Evolutionary conservation across 1,140 invertebrate species (phyloP).

Genomic region (Tetramorium alpestre): DNA sequence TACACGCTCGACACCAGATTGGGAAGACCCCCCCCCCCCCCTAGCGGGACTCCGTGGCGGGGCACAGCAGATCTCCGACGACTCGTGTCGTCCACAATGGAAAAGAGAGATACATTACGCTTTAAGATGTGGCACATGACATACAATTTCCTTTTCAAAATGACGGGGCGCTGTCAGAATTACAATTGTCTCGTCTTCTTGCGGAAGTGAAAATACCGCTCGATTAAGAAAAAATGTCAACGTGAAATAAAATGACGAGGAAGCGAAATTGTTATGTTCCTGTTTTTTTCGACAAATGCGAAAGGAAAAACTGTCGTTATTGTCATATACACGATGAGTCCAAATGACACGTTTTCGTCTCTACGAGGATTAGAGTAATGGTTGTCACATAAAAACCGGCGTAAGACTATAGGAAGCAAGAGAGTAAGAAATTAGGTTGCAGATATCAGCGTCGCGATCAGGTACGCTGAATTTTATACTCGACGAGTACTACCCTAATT

Average conservation of each 20-base stretch:
- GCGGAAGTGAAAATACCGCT: background rate
- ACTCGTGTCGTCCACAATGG: background rate
- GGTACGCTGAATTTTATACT: constrained; percentile 69
- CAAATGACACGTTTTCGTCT: background rate
- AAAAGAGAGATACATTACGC: background rate
- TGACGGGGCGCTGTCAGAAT: background rate
- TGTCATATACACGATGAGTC: background rate
- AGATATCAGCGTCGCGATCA: constrained; percentile 62
- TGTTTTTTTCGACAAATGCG: background rate
- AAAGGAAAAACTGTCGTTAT: background rate
- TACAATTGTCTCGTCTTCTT: background rate
- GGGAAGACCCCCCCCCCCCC: background rate
- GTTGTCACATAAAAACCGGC: background rate
- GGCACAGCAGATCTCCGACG: background rate
- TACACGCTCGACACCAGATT: constrained; percentile 44
- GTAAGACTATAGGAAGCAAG: background rate
- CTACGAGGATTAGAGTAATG: background rate
- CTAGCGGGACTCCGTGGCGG: background rate
- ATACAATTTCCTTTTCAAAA: background rate
- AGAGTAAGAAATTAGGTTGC: constrained; percentile 40
- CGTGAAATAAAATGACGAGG: background rate
- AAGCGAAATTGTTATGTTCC: background rate
- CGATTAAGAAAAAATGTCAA: background rate
- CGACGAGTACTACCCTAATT: constrained; percentile 67
- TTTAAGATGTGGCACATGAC: background rate